phyloP scores from a whole-genome alignment of 2,888 invertebrate species.

The Aporophyla lueneburgensis region DNA sequence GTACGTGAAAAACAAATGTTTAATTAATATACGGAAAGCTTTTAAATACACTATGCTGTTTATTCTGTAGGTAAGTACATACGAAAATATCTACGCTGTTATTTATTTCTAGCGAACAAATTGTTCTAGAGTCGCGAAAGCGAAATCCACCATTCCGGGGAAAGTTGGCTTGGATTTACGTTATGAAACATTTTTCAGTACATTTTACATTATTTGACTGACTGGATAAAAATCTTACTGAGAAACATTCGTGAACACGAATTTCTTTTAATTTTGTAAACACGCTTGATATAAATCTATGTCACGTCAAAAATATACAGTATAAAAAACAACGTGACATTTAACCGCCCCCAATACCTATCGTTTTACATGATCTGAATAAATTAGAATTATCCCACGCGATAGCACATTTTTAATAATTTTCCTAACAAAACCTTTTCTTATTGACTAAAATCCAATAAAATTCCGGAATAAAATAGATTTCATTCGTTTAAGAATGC shows the following conservation, averaged over 20 bases:
- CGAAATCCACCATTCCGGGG: too few species aligned
- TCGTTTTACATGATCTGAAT: constrained; percentile 22
- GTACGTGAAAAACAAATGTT: constrained; percentile 7
- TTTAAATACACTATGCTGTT: not conserved
- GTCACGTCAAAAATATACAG: not conserved
- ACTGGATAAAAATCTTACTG: not conserved
- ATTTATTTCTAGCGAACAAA: not conserved
- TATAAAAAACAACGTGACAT: constrained; percentile 20
- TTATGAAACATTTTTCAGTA: not conserved
- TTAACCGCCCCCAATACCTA: not conserved
- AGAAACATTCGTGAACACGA: not conserved
- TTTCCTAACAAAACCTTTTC: not conserved
- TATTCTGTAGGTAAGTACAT: not conserved
- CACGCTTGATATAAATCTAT: not conserved
- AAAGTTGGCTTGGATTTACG: not conserved
- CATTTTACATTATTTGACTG: not conserved
- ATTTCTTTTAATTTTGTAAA: not conserved
- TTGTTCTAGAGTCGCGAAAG: too few species aligned
- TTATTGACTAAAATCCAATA: constrained; percentile 34
- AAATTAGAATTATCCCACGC: constrained; percentile 20
- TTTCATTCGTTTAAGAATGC: constrained; percentile 25
- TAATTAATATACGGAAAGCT: not conserved
- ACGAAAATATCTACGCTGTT: not conserved
- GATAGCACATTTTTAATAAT: constrained; percentile 22
- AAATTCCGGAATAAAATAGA: not conserved